These are phyloP conservation scores for Onychostruthus taczanowskii DNA, from an alignment of 2,113 vertebrate genomes.

Conservation along the genomic window DNA sequence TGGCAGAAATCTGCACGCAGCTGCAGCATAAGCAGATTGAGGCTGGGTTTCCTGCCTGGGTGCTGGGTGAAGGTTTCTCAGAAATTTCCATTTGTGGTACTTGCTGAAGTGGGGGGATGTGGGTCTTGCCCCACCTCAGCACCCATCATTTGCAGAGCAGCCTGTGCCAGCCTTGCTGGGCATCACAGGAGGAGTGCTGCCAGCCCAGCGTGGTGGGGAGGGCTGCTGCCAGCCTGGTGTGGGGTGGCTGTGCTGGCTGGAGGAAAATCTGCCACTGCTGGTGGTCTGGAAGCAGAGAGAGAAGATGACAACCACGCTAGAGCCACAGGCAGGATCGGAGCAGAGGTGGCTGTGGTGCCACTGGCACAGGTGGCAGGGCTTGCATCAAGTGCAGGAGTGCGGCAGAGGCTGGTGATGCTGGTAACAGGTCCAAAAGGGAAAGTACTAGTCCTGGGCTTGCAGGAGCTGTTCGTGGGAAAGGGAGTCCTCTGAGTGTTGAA, in stretches of 20 bases:
- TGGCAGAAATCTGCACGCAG: not conserved
- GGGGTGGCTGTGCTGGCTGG: fast-evolving
- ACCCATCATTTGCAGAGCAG: not conserved
- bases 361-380: not conserved
- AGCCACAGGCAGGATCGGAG: not conserved
- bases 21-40: conserved; percentile 6
- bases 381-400: not conserved
- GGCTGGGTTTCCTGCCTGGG: conserved; percentile 34
- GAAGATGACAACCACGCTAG: not conserved
- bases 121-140: not conserved
- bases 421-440: not conserved
- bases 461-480: not conserved
- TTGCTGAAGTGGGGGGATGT: not conserved
- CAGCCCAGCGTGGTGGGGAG: not conserved
- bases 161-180: not conserved
- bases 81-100: not conserved
- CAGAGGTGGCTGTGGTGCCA: not conserved
- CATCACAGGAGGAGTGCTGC: not conserved
- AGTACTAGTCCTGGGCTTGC: not conserved
- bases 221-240: not conserved
- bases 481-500: not conserved
- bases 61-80: not conserved
- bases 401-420: not conserved
- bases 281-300: not conserved
- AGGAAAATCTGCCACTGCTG: not conserved